Evolutionary conservation across 2,888 invertebrate species (phyloP).

Genomic region (Apotomis betuletana): DNA sequence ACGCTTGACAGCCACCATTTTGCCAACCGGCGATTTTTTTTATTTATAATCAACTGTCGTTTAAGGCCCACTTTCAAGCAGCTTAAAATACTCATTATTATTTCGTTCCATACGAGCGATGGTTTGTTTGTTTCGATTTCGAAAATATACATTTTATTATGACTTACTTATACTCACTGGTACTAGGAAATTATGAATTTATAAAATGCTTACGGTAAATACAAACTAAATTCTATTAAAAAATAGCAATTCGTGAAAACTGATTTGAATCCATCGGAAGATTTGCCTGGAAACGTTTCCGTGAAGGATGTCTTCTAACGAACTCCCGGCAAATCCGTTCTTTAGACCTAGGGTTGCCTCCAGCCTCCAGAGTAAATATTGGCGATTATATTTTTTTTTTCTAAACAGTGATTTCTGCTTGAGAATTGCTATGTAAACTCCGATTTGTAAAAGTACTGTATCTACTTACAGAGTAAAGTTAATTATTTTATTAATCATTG

Average conservation of each 20-base stretch:
- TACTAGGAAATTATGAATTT: too few relatives aligned
- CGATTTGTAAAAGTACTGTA: too few relatives aligned
- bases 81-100: too few relatives aligned
- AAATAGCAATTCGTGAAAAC: background rate
- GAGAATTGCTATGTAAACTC: too few relatives aligned
- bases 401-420: too few relatives aligned
- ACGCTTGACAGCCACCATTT: background rate
- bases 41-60: background rate
- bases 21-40: background rate
- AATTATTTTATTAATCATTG: too few relatives aligned
- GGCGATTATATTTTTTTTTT: background rate
- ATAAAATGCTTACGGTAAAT: background rate
- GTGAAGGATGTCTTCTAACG: conserved; percentile 27
- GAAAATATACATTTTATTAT: too few relatives aligned
- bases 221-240: background rate
- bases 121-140: too few relatives aligned
- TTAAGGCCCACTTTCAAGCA: too few relatives aligned
- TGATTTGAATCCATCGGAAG: conserved; percentile 7
- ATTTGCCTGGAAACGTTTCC: conserved; percentile 26
- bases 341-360: conserved; percentile 19
- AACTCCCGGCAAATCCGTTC: conserved; percentile 20
- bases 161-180: too few relatives aligned
- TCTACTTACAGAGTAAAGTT: too few relatives aligned
- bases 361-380: background rate
- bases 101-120: too few relatives aligned